Percentiles rank a stretch among this genome's conserved stretches.
These are phyloP conservation scores for Iselma pallidipennis DNA, from an alignment of 2,888 invertebrate species.

Conservation along the genomic window DNA sequence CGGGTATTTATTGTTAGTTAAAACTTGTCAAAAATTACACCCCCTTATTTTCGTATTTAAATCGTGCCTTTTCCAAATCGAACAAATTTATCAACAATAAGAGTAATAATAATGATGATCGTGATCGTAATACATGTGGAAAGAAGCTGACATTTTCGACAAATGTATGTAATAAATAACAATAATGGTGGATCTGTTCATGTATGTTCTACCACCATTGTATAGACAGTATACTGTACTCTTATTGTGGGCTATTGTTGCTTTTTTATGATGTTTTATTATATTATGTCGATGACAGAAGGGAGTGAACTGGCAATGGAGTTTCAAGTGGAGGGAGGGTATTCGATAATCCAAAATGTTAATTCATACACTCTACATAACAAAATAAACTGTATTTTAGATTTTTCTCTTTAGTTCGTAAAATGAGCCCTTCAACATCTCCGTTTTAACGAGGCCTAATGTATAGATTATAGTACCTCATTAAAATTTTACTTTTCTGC, in stretches of 20 bases:
- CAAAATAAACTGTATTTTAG: neutral
- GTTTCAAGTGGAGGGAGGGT: slow-evolving; percentile 39
- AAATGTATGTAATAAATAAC: slow-evolving; percentile 21
- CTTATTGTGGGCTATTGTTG: slow-evolving; percentile 33
- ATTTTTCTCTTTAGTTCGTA: no score
- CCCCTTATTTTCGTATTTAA: neutral
- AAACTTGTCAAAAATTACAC: no score
- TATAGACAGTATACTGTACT: slow-evolving; percentile 12
- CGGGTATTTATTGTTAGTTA: neutral
- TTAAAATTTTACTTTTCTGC: neutral
- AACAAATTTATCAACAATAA: no score
- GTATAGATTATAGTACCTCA: neutral
- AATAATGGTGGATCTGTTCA: slow-evolving; percentile 3
- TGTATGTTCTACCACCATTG: slow-evolving; percentile 11
- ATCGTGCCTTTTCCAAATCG: neutral
- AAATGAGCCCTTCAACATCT: neutral
- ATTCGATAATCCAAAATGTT: neutral
- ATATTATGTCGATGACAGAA: slow-evolving; percentile 44
- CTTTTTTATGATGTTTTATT: slow-evolving; percentile 42
- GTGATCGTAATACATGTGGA: neutral
- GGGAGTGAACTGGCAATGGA: slow-evolving; percentile 42
- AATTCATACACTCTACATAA: slow-evolving; percentile 8
- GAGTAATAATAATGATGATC: neutral
- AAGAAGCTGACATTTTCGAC: neutral
- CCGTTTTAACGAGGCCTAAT: neutral